Percentiles rank a stretch among this genome's conserved stretches.
Conservation (phyloP, 2,113 vertebrate genomes). For the Tachycineta bicolor region DNA sequence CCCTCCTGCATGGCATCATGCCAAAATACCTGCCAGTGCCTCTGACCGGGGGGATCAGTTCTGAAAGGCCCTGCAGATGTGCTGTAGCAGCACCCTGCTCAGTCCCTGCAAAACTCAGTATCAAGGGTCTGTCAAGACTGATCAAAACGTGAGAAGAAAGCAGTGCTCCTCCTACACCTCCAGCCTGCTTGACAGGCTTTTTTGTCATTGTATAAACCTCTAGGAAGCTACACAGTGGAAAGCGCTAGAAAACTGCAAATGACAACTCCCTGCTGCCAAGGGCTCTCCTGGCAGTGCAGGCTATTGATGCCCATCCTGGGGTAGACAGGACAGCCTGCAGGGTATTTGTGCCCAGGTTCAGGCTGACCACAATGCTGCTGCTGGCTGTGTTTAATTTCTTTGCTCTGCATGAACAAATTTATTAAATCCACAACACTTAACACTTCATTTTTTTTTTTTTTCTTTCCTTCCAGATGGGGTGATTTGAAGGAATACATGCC, state of each 20-base stretch:
- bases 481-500: background rate
- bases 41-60: background rate
- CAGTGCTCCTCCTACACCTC: background rate
- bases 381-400: background rate
- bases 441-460: background rate
- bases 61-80: background rate
- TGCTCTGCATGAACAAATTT: background rate
- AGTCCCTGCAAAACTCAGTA: background rate
- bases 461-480: background rate
- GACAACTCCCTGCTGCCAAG: background rate
- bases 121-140: background rate
- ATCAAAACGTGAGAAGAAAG: background rate
- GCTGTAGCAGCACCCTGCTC: background rate
- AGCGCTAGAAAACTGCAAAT: background rate
- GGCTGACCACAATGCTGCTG: background rate
- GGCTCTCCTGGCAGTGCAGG: accelerated
- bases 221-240: background rate
- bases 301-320: background rate
- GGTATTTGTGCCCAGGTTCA: background rate
- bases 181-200: background rate
- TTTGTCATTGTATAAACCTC: background rate
- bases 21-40: background rate
- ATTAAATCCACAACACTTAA: background rate
- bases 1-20: background rate
- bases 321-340: background rate